These are phyloP conservation scores for Erebia ligea DNA, from an alignment of 2,888 invertebrate species.

Conservation along the genomic window DNA sequence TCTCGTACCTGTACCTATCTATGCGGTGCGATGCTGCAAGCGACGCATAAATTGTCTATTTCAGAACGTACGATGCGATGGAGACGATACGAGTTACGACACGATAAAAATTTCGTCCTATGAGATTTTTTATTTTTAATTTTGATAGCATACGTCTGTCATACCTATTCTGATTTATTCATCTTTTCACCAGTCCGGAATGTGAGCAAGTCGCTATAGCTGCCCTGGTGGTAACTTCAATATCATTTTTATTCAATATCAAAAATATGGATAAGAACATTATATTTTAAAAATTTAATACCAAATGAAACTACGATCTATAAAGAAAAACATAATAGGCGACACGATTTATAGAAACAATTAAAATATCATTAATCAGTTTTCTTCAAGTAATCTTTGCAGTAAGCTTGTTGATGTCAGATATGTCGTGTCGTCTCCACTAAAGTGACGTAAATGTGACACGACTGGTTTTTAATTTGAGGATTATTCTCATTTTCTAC, in stretches of 20 bases:
- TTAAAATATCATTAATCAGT: neutral
- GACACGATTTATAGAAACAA: no score
- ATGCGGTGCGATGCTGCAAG: conserved; percentile 8
- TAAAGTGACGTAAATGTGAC: conserved; percentile 5
- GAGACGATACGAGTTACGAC: neutral
- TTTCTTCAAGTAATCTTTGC: neutral
- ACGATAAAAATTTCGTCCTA: neutral
- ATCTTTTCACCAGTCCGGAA: no score
- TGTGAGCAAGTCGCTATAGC: no score
- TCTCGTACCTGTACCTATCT: conserved; percentile 10
- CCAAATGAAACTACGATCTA: no score
- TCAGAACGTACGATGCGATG: neutral
- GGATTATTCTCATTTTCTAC: conserved; percentile 53
- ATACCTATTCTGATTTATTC: no score
- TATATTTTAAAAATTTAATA: no score
- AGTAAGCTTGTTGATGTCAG: neutral
- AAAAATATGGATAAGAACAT: no score
- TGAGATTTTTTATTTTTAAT: no score
- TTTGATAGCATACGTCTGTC: no score
- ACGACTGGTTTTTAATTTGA: conserved; percentile 58
- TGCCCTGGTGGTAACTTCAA: no score
- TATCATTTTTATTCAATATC: no score
- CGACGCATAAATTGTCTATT: conserved; percentile 13
- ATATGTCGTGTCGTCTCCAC: conserved; percentile 2
- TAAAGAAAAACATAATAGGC: no score